Evolutionary conservation across 2,113 vertebrate species (phyloP).

Genomic region (Myrmecobius fasciatus): DNA sequence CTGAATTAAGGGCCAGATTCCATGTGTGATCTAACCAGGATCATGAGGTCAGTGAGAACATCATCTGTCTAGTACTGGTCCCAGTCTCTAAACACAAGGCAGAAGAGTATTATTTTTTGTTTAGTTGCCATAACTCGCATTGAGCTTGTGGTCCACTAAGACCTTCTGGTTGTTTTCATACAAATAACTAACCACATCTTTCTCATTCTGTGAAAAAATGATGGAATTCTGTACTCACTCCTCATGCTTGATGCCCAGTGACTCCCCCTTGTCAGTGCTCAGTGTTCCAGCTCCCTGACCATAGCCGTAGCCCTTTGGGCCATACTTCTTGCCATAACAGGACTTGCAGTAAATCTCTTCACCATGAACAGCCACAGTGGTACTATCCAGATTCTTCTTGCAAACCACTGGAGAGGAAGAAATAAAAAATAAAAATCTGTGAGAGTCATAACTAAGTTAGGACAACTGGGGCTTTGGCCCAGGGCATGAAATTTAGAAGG

Average conservation of each 20-base stretch:
- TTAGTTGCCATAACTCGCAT: background rate
- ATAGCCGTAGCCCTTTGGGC: constrained; percentile 96
- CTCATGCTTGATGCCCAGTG: constrained; percentile 90
- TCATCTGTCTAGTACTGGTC: background rate
- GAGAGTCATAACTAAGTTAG: background rate
- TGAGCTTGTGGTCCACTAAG: background rate
- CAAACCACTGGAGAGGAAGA: constrained; percentile 89
- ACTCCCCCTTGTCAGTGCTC: constrained; percentile 93
- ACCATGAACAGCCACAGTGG: constrained; percentile 91
- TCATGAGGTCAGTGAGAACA: background rate
- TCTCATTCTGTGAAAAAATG: background rate
- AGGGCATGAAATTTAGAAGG: fast-evolving
- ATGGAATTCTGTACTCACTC: constrained; percentile 84
- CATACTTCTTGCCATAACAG: constrained; percentile 95
- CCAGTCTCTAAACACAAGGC: background rate
- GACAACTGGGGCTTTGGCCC: background rate
- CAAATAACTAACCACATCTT: background rate
- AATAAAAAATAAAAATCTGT: background rate
- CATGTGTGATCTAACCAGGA: background rate
- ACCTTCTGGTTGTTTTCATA: background rate
- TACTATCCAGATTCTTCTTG: constrained; percentile 95
- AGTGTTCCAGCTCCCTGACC: constrained; percentile 94
- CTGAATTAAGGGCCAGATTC: background rate
- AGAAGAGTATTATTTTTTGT: background rate
- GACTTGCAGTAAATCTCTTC: constrained; percentile 97